Conservation (phyloP, 1,140 invertebrate species). For the Lepidurus arcticus region DNA sequence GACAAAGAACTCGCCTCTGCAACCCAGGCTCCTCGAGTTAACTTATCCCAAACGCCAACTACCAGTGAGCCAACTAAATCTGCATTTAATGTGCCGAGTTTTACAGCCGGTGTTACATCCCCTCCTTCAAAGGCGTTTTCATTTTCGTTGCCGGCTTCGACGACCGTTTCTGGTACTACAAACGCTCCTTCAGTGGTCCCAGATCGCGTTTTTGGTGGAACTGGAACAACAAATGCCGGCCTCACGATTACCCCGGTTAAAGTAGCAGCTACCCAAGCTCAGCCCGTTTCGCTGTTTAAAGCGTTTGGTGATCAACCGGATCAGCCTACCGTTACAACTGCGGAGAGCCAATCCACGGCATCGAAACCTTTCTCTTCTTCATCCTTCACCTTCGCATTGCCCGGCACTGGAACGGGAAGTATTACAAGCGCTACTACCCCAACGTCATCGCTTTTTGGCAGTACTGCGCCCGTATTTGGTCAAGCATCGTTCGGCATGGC, state of each 20-base stretch:
- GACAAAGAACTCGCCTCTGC: neutral
- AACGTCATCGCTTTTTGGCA: neutral
- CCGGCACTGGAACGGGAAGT: neutral
- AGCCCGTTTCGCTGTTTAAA: constrained; percentile 2
- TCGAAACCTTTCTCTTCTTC: constrained; percentile 24
- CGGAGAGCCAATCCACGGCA: neutral
- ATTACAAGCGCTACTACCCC: neutral
- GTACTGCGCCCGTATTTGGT: constrained; percentile 16
- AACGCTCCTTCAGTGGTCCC: neutral
- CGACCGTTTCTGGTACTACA: neutral
- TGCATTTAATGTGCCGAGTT: neutral
- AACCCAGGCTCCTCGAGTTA: neutral
- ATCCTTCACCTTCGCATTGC: neutral
- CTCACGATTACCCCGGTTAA: neutral
- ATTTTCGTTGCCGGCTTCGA: neutral
- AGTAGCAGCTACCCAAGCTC: neutral
- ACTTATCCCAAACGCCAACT: neutral
- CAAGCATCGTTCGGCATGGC: neutral
- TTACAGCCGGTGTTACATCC: neutral
- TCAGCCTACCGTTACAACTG: neutral
- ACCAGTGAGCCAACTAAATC: neutral
- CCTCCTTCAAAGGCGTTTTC: neutral
- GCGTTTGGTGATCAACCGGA: neutral
- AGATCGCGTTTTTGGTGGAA: neutral
- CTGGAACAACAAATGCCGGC: neutral